A percentile compares a stretch with the other conserved stretches of the same genome.
phyloP scores from a whole-genome alignment of 2,888 invertebrate genomes.

The Drosophila merina region DNA sequence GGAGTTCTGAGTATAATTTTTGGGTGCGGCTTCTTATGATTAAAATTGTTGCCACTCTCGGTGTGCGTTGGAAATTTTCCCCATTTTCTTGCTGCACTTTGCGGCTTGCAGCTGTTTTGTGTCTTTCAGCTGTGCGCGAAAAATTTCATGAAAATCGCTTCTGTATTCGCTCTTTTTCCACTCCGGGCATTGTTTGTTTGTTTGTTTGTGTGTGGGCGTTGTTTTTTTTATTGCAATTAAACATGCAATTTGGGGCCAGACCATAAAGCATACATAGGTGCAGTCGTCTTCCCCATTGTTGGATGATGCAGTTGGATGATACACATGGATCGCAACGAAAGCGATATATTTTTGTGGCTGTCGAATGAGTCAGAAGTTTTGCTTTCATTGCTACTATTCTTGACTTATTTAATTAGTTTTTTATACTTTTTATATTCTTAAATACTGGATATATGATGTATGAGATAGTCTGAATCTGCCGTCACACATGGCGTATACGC shows the following conservation, averaged over 20 bases:
- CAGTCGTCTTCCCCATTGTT: slow-evolving; percentile 32
- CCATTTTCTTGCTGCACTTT: slow-evolving; percentile 48
- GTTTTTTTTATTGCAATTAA: slow-evolving; percentile 75
- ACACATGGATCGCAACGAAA: slow-evolving; percentile 21
- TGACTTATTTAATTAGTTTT: too few relatives aligned
- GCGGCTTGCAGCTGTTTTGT: slow-evolving; percentile 68
- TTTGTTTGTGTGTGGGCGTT: slow-evolving; percentile 50
- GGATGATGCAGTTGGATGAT: slow-evolving; percentile 13
- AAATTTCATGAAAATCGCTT: slow-evolving; percentile 68
- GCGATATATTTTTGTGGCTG: slow-evolving; percentile 29
- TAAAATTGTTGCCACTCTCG: slow-evolving; percentile 15
- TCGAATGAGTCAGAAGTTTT: slow-evolving; percentile 51
- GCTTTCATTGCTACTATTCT: slow-evolving; percentile 33
- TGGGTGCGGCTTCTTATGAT: slow-evolving; percentile 27
- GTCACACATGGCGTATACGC: slow-evolving; percentile 51
- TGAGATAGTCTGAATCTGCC: too few relatives aligned
- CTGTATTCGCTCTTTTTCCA: slow-evolving; percentile 34
- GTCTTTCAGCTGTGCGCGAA: slow-evolving; percentile 69
- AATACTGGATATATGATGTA: too few relatives aligned
- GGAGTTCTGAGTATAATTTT: slow-evolving; percentile 19
- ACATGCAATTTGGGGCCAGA: slow-evolving; percentile 73
- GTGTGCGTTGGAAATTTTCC: slow-evolving; percentile 28
- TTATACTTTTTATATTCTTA: too few relatives aligned
- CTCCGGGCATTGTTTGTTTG: slow-evolving; percentile 37
- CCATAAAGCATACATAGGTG: slow-evolving; percentile 61